Evolutionary conservation across 1,140 invertebrate species (phyloP).

Genomic region (Hycleus phaleratus): DNA sequence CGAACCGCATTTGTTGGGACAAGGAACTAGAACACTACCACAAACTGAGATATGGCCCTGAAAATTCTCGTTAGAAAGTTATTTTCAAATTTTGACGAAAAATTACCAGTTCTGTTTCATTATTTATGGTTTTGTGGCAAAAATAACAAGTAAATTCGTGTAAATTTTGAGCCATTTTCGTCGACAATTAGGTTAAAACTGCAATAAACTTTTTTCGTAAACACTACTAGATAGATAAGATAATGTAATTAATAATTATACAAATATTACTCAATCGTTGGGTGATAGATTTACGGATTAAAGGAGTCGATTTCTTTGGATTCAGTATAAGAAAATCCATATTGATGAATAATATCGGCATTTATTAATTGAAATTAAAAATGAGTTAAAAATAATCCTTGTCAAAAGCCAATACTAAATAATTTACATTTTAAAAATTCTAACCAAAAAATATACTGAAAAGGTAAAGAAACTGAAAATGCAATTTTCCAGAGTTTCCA

Average conservation of each 20-base stretch:
- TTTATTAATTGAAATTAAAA: conserved; percentile 11
- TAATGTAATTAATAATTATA: too few species aligned
- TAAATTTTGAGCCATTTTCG: too few species aligned
- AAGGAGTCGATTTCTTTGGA: too few species aligned
- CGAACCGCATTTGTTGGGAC: conserved; percentile 55
- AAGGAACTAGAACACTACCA: conserved; percentile 58
- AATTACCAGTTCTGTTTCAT: conserved; percentile 8
- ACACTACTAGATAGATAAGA: too few species aligned
- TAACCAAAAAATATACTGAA: conserved; percentile 5
- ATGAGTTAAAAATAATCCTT: conserved; percentile 1
- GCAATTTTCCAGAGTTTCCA: neutral
- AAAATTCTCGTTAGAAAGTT: conserved; percentile 21
- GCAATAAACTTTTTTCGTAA: too few species aligned
- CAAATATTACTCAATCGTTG: too few species aligned
- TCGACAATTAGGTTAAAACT: too few species aligned
- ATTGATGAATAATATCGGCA: conserved; percentile 1
- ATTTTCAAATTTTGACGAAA: neutral
- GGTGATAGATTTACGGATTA: too few species aligned
- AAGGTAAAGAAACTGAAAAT: conserved; percentile 10
- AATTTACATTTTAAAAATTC: conserved; percentile 1
- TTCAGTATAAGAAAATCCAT: too few species aligned
- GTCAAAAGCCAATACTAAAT: conserved; percentile 11
- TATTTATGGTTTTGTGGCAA: conserved; percentile 5
- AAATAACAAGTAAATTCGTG: conserved; percentile 8
- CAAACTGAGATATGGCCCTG: conserved; percentile 58